phyloP scores from a whole-genome alignment of 2,888 invertebrate genomes.

The Meteorus cinctellus region DNA sequence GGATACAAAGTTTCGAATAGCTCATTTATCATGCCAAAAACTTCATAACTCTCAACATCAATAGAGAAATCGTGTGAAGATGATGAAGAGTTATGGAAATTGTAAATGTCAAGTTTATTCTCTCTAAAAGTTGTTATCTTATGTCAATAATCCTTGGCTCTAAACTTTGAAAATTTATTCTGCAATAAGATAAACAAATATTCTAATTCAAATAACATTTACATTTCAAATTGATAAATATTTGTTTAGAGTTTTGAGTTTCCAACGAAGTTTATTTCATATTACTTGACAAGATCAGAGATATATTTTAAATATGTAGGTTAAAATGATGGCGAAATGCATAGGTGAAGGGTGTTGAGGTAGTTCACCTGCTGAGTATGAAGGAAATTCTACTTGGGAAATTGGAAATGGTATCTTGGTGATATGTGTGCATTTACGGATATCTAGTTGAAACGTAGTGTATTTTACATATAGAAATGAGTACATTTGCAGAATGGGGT shows the following conservation, averaged over 20 bases:
- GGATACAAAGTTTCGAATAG: not conserved
- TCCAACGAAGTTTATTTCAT: not conserved
- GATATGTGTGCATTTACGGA: not conserved
- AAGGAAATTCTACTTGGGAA: constrained; percentile 48
- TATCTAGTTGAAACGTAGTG: not conserved
- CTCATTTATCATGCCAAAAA: not conserved
- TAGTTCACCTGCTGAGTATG: constrained; percentile 48
- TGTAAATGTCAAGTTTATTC: not conserved
- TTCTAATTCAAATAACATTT: not conserved
- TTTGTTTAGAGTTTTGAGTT: not conserved
- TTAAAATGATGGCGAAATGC: constrained; percentile 28
- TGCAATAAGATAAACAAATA: too few relatives aligned
- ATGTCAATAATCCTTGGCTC: not conserved
- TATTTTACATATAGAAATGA: not conserved
- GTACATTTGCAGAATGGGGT: not conserved
- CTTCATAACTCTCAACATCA: not conserved
- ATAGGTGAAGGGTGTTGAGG: constrained; percentile 28
- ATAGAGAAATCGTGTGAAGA: not conserved
- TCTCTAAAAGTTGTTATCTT: not conserved
- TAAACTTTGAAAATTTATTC: too few relatives aligned
- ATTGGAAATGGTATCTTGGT: constrained; percentile 47
- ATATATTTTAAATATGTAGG: constrained; percentile 3
- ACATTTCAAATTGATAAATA: not conserved
- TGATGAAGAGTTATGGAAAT: not conserved
- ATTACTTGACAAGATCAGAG: not conserved